Conservation (phyloP, 1,140 invertebrate genomes). For the Bombus pascuorum region DNA sequence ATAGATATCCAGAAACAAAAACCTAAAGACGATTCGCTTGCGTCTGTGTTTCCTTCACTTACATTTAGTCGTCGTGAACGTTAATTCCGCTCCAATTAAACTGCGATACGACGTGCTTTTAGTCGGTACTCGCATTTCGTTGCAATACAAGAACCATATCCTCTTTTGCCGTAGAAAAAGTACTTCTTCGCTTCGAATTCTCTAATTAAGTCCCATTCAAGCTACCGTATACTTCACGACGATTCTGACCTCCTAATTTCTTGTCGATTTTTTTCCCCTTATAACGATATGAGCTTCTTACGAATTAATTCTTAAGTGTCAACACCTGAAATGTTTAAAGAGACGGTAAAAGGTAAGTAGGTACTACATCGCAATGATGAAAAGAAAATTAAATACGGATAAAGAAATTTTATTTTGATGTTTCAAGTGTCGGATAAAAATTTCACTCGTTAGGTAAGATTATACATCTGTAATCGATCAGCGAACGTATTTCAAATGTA, state of each 20-base stretch:
- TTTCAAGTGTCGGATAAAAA: background rate
- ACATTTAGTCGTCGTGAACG: conserved; percentile 60
- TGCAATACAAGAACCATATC: conserved; percentile 60
- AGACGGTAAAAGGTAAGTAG: background rate
- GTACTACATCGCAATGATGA: no score
- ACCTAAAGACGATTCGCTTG: conserved; percentile 49
- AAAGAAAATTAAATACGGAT: background rate
- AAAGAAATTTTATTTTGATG: background rate
- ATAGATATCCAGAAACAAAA: conserved; percentile 32
- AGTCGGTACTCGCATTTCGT: conserved; percentile 56
- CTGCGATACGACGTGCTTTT: conserved; percentile 53
- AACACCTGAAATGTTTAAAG: background rate
- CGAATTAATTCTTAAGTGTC: background rate
- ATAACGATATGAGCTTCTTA: background rate
- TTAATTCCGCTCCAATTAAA: conserved; percentile 68
- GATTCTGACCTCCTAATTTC: conserved; percentile 39
- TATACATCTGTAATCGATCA: background rate
- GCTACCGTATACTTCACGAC: conserved; percentile 14
- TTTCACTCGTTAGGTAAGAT: background rate
- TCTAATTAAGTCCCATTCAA: conserved; percentile 66
- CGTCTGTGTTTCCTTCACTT: conserved; percentile 44
- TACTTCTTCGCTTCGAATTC: conserved; percentile 43
- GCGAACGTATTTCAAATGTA: background rate
- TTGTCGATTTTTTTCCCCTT: background rate
- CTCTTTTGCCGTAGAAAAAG: conserved; percentile 52